phyloP scores from a whole-genome alignment of 2,797 vertebrate species.

The Lophius americanus region DNA sequence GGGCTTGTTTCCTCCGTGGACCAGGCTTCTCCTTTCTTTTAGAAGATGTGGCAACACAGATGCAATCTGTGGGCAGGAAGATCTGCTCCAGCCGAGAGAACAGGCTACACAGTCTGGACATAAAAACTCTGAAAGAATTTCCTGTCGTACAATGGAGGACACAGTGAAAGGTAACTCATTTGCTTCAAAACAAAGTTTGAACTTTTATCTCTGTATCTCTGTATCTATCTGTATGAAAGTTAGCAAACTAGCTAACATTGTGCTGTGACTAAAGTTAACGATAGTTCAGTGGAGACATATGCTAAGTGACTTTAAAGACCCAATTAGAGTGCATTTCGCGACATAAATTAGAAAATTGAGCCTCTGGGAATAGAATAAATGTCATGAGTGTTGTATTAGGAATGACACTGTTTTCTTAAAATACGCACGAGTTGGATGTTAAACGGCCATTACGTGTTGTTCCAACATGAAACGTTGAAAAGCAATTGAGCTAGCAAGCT shows the following conservation, averaged over 20 bases:
- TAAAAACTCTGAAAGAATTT: conserved; percentile 33
- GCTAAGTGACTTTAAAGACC: conserved; percentile 24
- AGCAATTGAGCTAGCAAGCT: neutral
- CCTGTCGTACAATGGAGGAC: conserved; percentile 72
- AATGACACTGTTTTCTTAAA: neutral
- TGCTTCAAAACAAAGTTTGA: neutral
- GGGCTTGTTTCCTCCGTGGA: too few relatives aligned
- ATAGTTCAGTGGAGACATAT: conserved; percentile 46
- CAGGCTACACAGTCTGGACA: conserved; percentile 50
- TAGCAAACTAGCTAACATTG: conserved; percentile 61
- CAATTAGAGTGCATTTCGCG: neutral
- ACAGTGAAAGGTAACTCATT: conserved; percentile 74
- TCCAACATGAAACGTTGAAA: neutral
- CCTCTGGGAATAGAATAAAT: neutral
- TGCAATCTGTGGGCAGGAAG: conserved; percentile 53
- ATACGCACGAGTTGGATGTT: conserved; percentile 32
- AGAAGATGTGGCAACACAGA: too few relatives aligned
- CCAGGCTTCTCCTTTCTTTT: too few relatives aligned
- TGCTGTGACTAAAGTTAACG: neutral
- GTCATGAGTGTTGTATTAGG: neutral
- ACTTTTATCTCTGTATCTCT: conserved; percentile 25
- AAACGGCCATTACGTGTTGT: neutral
- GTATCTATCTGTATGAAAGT: conserved; percentile 63
- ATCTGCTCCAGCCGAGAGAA: conserved; percentile 43
- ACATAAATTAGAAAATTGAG: too few relatives aligned